Evolutionary conservation across 1,140 invertebrate species (phyloP).

Genomic region (Drosophila azteca): DNA sequence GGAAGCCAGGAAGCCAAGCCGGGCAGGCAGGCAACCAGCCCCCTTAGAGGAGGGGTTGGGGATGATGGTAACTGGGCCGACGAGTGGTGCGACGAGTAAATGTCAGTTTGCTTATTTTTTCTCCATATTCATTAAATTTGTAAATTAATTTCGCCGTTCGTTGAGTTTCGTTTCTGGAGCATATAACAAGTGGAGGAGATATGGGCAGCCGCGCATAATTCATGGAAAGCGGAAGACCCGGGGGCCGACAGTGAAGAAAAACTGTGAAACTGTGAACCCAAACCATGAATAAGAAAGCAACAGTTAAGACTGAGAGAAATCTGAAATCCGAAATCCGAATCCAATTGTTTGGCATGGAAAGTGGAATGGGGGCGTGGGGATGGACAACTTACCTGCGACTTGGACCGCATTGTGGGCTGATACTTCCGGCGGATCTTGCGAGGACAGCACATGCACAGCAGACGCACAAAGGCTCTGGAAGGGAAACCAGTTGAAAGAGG

Average conservation of each 20-base stretch:
- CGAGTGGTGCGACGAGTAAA: constrained; percentile 5
- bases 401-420: constrained; percentile 90
- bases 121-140: constrained; percentile 71
- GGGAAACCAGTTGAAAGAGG: constrained; percentile 60
- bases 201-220: constrained; percentile 47
- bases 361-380: not conserved
- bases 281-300: constrained; percentile 19
- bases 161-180: constrained; percentile 73
- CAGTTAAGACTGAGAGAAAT: constrained; percentile 6
- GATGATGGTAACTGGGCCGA: too few relatives aligned
- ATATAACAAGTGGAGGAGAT: constrained; percentile 42
- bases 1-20: constrained; percentile 8
- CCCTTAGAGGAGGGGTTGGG: too few relatives aligned
- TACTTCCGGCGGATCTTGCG: constrained; percentile 90
- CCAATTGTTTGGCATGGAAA: constrained; percentile 11
- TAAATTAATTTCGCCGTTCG: constrained; percentile 75
- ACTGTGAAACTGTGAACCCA: constrained; percentile 3
- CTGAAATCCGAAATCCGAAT: constrained; percentile 3
- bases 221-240: constrained; percentile 31
- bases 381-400: constrained; percentile 88
- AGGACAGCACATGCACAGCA: constrained; percentile 92
- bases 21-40: not conserved
- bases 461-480: constrained; percentile 91
- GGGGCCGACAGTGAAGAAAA: constrained; percentile 5
- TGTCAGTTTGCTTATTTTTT: constrained; percentile 37